Evolutionary conservation across 2,888 invertebrate species (phyloP), one percentile per base, ranked within the genome.

Genomic region (Chrysolina haemoptera): DNA sequence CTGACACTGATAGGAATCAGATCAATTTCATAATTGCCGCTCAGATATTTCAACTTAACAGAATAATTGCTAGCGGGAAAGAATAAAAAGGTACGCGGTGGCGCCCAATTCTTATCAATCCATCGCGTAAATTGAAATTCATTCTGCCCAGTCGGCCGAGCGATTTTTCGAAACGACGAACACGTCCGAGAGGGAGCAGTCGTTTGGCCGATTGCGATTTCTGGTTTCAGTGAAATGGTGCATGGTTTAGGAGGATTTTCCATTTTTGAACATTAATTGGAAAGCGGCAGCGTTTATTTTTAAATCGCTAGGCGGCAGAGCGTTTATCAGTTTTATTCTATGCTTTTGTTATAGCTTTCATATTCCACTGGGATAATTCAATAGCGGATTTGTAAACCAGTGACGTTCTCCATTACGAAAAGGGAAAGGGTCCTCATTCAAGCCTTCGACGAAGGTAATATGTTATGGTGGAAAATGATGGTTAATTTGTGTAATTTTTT

Each of bases 241-340:
- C 84, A 85, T 84, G 85, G 85, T 85, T 84, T 82, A 81, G 82
- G 82, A 82, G 85, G 87, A 85, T 86, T 86, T 86, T 86, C 86
- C 85, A 86, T 87, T 87, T 86, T 86, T 86, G 84, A 84, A 79
- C 85, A 82, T 86, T 86, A 86, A 86, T 86, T 86, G 86, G 84
- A 86, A 86, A 84, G 82, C 84, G 82, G 78, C 79, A 77, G 83
- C 81, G 82, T 83, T 83, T 79, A 75, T 78, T 79, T 79, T 79
- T 79, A 76, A 78, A 70, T 75, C 73, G 74, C 59, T 18, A 48
- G 35, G 71, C 78, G 75, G 64, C 74, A 73, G 75, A 74, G 68
- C 75, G 74, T 76, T 79, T 71, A 77, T 76, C 76, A 71, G 72
- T 77, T 73, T 77, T 76, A 71, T 76, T 78, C 72, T 68, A 72